Evolutionary conservation across 1,140 invertebrate species (phyloP).

Genomic region (Archivesica marissinica): DNA sequence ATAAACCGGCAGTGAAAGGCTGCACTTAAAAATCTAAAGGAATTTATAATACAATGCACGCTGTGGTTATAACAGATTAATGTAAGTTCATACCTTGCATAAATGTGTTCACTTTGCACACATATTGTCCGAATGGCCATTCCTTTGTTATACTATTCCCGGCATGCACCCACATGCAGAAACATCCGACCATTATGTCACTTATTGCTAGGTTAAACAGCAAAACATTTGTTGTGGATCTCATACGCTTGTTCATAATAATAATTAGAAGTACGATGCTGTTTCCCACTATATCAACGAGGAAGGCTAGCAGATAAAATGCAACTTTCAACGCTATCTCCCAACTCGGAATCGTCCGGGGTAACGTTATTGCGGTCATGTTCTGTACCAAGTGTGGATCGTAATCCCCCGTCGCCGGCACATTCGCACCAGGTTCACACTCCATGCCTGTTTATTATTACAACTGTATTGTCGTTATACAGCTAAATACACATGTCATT

Average conservation of each 20-base stretch:
- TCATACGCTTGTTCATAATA: slow-evolving; percentile 69
- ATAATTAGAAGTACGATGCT: slow-evolving; percentile 71
- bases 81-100: slow-evolving; percentile 83
- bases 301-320: slow-evolving; percentile 72
- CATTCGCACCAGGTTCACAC: slow-evolving; percentile 22
- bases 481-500: neutral
- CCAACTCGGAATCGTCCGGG: slow-evolving; percentile 49
- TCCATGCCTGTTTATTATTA: neutral
- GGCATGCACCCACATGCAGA: slow-evolving; percentile 85
- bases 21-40: no score
- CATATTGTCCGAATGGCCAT: slow-evolving; percentile 82
- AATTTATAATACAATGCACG: no score
- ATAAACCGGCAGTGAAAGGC: no score
- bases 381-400: slow-evolving; percentile 33
- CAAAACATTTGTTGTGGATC: slow-evolving; percentile 90
- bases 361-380: neutral
- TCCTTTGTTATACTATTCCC: slow-evolving; percentile 76
- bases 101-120: slow-evolving; percentile 85
- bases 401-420: neutral
- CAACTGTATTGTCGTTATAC: neutral
- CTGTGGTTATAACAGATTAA: no score
- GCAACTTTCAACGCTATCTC: slow-evolving; percentile 69
- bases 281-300: slow-evolving; percentile 73
- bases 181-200: slow-evolving; percentile 89
- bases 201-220: slow-evolving; percentile 95